These are phyloP conservation scores for Catharus minimus DNA, from an alignment of 2,113 vertebrate species.

Conservation along the genomic window DNA sequence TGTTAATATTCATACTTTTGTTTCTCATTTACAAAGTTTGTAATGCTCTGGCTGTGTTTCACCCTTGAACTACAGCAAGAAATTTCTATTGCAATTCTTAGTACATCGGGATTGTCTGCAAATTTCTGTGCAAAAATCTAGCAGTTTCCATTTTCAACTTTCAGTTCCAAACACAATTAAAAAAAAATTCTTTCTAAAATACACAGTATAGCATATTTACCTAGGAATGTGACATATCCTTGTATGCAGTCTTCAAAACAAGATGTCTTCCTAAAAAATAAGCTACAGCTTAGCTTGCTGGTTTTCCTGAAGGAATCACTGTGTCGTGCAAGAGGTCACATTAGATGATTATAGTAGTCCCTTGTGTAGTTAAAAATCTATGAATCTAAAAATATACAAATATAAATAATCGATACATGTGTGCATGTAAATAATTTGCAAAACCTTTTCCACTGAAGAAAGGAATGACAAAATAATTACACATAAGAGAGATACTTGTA, in stretches of 20 bases:
- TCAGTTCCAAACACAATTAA: neutral
- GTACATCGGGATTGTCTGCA: neutral
- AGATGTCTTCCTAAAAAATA: neutral
- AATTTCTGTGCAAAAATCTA: neutral
- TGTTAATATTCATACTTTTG: neutral
- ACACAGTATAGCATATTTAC: neutral
- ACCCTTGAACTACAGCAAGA: neutral
- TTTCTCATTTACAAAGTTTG: neutral
- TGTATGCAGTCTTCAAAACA: neutral
- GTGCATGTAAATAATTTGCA: neutral
- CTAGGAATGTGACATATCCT: neutral
- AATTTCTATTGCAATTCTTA: neutral
- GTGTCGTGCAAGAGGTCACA: neutral
- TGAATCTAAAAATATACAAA: neutral
- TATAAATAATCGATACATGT: neutral
- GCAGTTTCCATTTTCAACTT: neutral
- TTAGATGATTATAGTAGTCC: neutral
- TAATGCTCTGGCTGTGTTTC: neutral
- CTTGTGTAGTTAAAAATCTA: neutral
- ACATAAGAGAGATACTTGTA: neutral
- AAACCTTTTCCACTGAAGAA: neutral
- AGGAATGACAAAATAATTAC: neutral
- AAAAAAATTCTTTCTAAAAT: neutral
- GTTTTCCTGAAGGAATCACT: neutral
- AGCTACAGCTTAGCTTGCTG: neutral